Evolutionary conservation across 2,888 invertebrate genomes (phyloP).

Genomic region (Caenorhabditis drosophilae): DNA sequence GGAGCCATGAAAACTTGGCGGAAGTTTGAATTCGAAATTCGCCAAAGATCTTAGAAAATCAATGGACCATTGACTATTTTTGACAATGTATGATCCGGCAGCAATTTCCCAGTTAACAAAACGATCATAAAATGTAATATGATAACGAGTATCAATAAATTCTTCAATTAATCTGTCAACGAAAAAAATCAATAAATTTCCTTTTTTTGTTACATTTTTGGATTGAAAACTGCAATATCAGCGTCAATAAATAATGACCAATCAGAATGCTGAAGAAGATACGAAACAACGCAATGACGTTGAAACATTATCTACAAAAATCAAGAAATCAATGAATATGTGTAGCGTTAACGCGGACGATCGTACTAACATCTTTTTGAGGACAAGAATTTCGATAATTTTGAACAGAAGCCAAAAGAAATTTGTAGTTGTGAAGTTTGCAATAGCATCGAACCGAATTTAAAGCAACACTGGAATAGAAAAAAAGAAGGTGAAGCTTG

Average conservation of each 20-base stretch:
- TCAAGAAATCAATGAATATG: slow-evolving; percentile 4
- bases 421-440: slow-evolving; percentile 11
- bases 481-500: too few species aligned
- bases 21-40: slow-evolving; percentile 35
- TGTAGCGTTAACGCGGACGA: neutral
- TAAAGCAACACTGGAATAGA: slow-evolving; percentile 5
- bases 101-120: slow-evolving; percentile 42
- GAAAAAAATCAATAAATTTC: neutral
- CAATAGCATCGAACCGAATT: slow-evolving; percentile 16
- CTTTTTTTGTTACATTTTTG: slow-evolving; percentile 14
- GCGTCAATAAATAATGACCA: slow-evolving; percentile 46
- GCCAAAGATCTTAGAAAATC: slow-evolving; percentile 35
- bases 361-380: slow-evolving; percentile 15
- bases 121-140: slow-evolving; percentile 48
- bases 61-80: slow-evolving; percentile 22
- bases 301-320: slow-evolving; percentile 57
- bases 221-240: slow-evolving; percentile 45
- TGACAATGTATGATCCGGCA: slow-evolving; percentile 46
- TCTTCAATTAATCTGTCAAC: slow-evolving; percentile 36
- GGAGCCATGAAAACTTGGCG: slow-evolving; percentile 33
- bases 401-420: slow-evolving; percentile 7
- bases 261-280: slow-evolving; percentile 33
- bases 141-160: slow-evolving; percentile 29
- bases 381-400: slow-evolving; percentile 15
- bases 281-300: slow-evolving; percentile 58